Base-by-base conservation (phyloP, 2,888 invertebrate genomes). In the Charanyca ferruginea region DNA sequence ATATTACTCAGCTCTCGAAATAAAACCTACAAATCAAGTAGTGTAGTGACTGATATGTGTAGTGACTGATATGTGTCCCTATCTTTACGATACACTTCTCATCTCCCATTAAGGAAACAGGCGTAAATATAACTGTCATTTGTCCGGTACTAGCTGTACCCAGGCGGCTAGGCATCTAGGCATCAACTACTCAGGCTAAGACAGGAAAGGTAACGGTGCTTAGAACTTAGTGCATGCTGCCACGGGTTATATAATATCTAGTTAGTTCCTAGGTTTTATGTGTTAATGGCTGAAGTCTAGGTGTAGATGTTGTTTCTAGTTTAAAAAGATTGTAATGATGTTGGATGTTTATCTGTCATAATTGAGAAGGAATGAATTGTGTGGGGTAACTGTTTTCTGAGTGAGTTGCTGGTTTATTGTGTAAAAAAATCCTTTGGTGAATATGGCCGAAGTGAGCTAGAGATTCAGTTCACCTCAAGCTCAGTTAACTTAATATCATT, bases 121-220 rank as follows among this genome's bases (percentile, higher is more conserved):
- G 75, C 41, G 53, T 60, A 6, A 55, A 75, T 32, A 20, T 73
- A 76, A 73, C 77, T 70, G 73, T 76, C 52, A 20, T 20, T 48
- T 47, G 65, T 54, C 60, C 71, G 55, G 58, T 18, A 16, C 18
- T 38, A 52, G 28, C 60, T 25, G 22, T 74, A 69, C 52, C 45
- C 45, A 66, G 45, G 20, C 41, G 22, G 35, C 18, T 68, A 74
- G 18, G 32, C 41, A 58, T 32, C 45, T 65, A 65, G 70, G 58
- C 59, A 74, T 18, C 54, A 52, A 75, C 47, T 22, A 52, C 49
- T 64, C 57, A 18, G 25, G 20, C 59, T 48, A 57, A 62, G 58
- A 61, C 72, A 59, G 73, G 73, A 57, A 49, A 68, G n/a, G 32
- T 79, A 79, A 79, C 78, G 80, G 78, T 44, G 42, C 44, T 52